Base-by-base conservation (phyloP, 2,888 invertebrate species). In the Chymomyza fuscimana region DNA sequence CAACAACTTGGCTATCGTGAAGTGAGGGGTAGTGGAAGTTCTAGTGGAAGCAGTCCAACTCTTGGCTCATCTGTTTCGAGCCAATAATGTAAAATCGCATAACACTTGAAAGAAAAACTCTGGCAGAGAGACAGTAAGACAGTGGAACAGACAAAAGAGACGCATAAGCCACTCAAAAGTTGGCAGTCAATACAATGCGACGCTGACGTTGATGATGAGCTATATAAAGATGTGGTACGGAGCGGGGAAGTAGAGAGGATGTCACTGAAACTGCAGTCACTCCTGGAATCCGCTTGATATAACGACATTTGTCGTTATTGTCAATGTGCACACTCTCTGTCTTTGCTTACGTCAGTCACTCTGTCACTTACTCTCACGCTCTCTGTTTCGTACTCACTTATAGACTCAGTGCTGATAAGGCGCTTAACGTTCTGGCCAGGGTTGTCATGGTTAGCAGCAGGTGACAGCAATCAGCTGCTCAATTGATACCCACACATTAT, bases 51-150 rank as follows among this genome's bases (percentile, higher is more conserved):
- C 40, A 46, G 40, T 46, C 40, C 40, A 46, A 46, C 40, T 46
- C 40, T 46, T 46, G 40, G 40, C 40, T 46, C 40, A 46, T 46
- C 40, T 46, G 40, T 10, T 12, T 46, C 32, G 66, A 81, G 88
- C 86, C 87, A 84, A 87, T 87, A 78, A 86, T 81, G 86, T 75
- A 86, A 81, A 87, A 83, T 87, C 83, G 88, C 78, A 84, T 77
- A 83, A 87, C 87, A 87, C 86, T 86, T 86, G 74, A 82, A 67
- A 76, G 73, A 9, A 51, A 51, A 51, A 51, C 15, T 51, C 54
- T 54, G 22, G 19, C 22, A 63, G 5, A 52, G 67, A 32, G 52
- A 36, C 5, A 46, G 63, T 16, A n/a, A 52, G 60, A 22, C 25
- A 36, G 0, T 6, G 16, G 60, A 32, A 25, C 1, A 12, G 63